phyloP scores from a whole-genome alignment of 1,140 invertebrate species.

The Augochlora pura region DNA sequence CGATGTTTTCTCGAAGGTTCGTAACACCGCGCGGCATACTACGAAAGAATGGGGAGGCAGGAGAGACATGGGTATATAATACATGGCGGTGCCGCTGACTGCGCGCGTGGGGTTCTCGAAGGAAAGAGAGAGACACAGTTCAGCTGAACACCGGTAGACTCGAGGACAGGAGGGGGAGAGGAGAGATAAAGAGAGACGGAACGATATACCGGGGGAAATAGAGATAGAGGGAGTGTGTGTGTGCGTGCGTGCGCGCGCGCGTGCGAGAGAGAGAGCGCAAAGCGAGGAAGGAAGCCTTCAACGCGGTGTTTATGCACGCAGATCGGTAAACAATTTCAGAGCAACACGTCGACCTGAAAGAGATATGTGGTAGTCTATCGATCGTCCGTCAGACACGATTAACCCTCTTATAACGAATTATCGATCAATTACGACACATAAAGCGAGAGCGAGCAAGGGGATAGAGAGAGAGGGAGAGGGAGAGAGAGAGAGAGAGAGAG shows the following conservation, averaged over 20 bases:
- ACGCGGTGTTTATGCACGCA: constrained; percentile 63
- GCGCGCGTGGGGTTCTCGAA: constrained; percentile 60
- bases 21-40: constrained; percentile 59
- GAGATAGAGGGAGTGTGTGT: too few relatives aligned
- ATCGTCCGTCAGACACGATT: constrained; percentile 57
- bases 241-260: too few relatives aligned
- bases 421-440: constrained; percentile 66
- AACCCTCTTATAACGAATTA: constrained; percentile 64
- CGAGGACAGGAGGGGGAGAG: constrained; percentile 6
- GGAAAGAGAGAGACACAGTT: constrained; percentile 46
- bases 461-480: background rate
- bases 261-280: constrained; percentile 38
- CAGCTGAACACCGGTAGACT: constrained; percentile 25
- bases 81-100: constrained; percentile 60
- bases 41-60: constrained; percentile 62
- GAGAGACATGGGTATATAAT: constrained; percentile 63
- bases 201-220: constrained; percentile 36
- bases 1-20: constrained; percentile 75
- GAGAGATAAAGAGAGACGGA: constrained; percentile 34
- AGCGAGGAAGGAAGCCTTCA: constrained; percentile 54
- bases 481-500: background rate
- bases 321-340: constrained; percentile 66
- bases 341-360: constrained; percentile 57
- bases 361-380: constrained; percentile 57
- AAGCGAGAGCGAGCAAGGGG: constrained; percentile 15